Base-by-base conservation (phyloP, 2,113 vertebrate species). In the Semicossyphus pulcher region DNA sequence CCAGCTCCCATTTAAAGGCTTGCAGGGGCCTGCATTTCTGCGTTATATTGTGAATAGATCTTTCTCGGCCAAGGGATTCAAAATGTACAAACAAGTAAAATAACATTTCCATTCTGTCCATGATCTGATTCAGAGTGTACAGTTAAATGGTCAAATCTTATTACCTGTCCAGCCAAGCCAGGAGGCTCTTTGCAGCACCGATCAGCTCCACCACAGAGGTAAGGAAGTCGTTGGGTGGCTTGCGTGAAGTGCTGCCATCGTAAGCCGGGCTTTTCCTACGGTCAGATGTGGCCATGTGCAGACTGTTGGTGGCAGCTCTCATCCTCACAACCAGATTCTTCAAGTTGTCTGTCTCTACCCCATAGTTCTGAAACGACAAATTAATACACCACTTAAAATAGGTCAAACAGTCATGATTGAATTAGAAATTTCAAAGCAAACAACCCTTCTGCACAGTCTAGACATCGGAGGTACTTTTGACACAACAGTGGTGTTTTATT, bases 141-240 rank as follows among this genome's bases (percentile, higher is more conserved):
- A 37, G 37, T 25, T 21, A 15, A 25, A 7, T 21, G 14, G 25
- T 11, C 32, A 52, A 67, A n/a, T 4, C 16, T 10, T 3, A 84
- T 80, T 92, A 99, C 98, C 97, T 95, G 91, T 99, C 97, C 34
- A 99, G 91, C 97, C 97, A 99, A 0, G 97, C 96, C 69, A 99
- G 90, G 68, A 99, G 93, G 82, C 96, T 96, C 90, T 99, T 99
- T 3, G 98, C 98, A 29, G 97, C 94, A 0, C 96, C 97, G 7
- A 99, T 99, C 71, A 99, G 95, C 81, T 98, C 97, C 48, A 99
- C 97, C 7, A 99, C 98, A 0, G 96, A 97, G 20, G 98, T 99
- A 4, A 99, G 95, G 71, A 99, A 97, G 83, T 99, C 96, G 11
- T 98, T 99, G 63, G 96, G 95, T 5, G 97, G 97, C 80, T 98